Evolutionary conservation across 2,113 vertebrate genomes (phyloP).

Genomic region (Ovibos moschatus): DNA sequence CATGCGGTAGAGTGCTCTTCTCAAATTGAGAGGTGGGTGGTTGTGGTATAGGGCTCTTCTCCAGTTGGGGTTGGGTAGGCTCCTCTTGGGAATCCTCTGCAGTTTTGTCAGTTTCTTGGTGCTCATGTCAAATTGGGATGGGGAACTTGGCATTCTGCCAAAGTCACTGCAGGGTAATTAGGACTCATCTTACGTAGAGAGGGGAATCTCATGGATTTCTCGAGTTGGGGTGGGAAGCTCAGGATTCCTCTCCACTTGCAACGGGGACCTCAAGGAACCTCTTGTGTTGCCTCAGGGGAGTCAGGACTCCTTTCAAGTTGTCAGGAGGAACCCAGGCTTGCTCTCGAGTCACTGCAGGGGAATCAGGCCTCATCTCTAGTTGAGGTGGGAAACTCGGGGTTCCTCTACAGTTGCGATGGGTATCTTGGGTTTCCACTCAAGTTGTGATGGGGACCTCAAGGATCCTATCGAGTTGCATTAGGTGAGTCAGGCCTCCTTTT

Average conservation of each 20-base stretch:
- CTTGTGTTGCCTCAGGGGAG: not conserved
- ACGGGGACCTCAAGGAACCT: not conserved
- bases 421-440: no score
- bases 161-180: not conserved
- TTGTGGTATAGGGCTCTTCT: not conserved
- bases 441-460: no score
- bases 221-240: not conserved
- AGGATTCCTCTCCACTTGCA: not conserved
- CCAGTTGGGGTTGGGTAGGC: not conserved
- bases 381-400: not conserved
- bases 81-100: not conserved
- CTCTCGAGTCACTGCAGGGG: not conserved
- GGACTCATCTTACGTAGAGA: not conserved
- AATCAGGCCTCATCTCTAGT: not conserved
- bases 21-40: not conserved
- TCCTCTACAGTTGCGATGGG: no score
- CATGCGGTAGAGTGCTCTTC: not conserved
- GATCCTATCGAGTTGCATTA: no score
- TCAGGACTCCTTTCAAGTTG: not conserved
- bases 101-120: not conserved
- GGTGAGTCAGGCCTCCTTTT: no score
- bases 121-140: not conserved
- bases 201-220: not conserved
- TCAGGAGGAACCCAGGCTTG: not conserved
- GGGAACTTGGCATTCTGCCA: not conserved